Conservation (phyloP, 2,113 vertebrate species). For the Mystacornis crossleyi region DNA sequence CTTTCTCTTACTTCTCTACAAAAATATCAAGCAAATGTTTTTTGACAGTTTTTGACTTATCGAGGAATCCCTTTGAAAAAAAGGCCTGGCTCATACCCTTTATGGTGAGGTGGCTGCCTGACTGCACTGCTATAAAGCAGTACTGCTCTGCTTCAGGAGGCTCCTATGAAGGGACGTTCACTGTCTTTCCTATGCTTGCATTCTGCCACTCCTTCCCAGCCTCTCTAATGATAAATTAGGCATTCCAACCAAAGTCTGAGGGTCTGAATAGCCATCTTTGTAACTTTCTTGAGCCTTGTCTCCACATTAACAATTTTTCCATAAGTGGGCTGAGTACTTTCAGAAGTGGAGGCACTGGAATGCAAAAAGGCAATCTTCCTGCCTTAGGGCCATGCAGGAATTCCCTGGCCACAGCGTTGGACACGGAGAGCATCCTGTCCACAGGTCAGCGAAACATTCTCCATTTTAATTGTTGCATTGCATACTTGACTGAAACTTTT, state of each 20-base stretch:
- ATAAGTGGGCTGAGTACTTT: not conserved
- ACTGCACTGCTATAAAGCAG: not conserved
- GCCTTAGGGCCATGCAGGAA: not conserved
- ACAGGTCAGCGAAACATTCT: not conserved
- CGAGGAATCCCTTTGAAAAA: not conserved
- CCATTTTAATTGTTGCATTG: not conserved
- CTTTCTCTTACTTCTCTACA: not conserved
- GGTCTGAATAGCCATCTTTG: not conserved
- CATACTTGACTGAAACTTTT: not conserved
- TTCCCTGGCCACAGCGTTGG: rapidly evolving
- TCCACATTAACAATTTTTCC: not conserved
- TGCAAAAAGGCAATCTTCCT: not conserved
- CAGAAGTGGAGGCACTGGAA: not conserved
- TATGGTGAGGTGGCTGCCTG: not conserved
- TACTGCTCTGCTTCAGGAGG: not conserved
- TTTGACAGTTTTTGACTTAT: not conserved
- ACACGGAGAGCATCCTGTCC: not conserved
- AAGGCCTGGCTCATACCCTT: not conserved
- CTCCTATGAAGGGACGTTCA: not conserved
- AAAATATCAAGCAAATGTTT: not conserved
- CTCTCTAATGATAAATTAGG: not conserved
- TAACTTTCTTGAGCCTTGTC: not conserved
- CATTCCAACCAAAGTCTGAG: not conserved
- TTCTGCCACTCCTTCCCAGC: not conserved
- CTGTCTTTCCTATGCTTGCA: not conserved